Evolutionary conservation across 2,797 vertebrate genomes (phyloP).

Genomic region (Microctenopoma steveboyesi): DNA sequence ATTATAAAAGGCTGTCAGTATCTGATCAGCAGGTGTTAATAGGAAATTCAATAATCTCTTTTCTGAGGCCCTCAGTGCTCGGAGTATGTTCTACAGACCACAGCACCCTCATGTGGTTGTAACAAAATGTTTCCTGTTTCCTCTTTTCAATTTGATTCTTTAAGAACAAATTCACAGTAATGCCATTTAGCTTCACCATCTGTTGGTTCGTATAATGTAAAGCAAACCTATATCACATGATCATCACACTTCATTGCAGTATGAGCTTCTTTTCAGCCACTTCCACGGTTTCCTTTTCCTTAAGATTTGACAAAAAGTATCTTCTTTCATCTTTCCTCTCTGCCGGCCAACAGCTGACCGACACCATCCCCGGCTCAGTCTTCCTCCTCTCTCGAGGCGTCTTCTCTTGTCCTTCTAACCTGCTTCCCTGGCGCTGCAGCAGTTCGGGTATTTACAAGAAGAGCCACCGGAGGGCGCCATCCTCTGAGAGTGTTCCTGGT

Average conservation of each 20-base stretch:
- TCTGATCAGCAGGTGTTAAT: not conserved
- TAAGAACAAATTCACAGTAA: not conserved
- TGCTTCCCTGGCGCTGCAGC: constrained; percentile 88
- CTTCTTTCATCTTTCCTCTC: not conserved
- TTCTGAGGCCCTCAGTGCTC: not conserved
- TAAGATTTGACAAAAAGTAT: not conserved
- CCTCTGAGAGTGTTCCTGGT: constrained; percentile 84
- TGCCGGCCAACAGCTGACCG: constrained; percentile 69
- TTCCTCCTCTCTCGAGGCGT: constrained; percentile 87
- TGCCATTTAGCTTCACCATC: too few relatives aligned
- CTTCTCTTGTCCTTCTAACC: constrained; percentile 84
- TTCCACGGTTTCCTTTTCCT: not conserved
- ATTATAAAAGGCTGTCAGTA: not conserved
- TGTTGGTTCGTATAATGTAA: too few relatives aligned
- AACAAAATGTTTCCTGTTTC: not conserved
- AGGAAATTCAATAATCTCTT: not conserved
- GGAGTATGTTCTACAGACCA: not conserved
- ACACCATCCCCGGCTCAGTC: constrained; percentile 72
- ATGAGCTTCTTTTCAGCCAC: too few relatives aligned
- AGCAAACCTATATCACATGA: not conserved
- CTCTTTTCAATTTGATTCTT: not conserved
- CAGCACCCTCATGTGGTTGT: constrained; percentile 37
- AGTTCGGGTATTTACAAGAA: constrained; percentile 82
- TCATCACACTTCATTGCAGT: not conserved
- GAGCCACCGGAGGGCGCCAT: constrained; percentile 81